Evolutionary conservation across 1,140 invertebrate species (phyloP).

Genomic region (Drosophila erecta): DNA sequence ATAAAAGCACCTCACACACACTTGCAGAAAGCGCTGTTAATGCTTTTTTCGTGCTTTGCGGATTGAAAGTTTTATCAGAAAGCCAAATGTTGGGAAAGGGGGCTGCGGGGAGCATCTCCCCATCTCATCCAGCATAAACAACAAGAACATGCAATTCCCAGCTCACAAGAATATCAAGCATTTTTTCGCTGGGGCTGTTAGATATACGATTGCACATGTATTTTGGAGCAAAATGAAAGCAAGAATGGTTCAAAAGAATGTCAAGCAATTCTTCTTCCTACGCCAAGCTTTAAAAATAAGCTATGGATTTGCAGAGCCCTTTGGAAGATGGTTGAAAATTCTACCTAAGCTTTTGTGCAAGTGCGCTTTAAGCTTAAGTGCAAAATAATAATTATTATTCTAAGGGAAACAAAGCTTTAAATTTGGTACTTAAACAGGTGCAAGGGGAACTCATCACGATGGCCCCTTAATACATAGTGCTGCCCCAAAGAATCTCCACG

Average conservation of each 20-base stretch:
- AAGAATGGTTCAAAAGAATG: constrained; percentile 1
- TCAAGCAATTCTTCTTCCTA: neutral
- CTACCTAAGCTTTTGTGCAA: constrained; percentile 57
- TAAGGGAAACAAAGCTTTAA: constrained; percentile 25
- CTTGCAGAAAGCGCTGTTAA: constrained; percentile 62
- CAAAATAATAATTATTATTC: constrained; percentile 7
- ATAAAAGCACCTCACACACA: constrained; percentile 51
- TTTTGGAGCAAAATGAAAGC: too few species aligned
- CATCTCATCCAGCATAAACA: constrained; percentile 2
- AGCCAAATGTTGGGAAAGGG: constrained; percentile 26
- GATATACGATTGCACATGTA: too few species aligned
- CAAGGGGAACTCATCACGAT: too few species aligned
- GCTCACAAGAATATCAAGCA: constrained; percentile 14
- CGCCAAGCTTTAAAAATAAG: constrained; percentile 39
- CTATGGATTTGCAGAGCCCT: constrained; percentile 37
- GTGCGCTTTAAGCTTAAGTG: constrained; percentile 75
- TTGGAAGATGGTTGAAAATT: constrained; percentile 22
- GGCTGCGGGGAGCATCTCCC: neutral
- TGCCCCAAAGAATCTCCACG: neutral
- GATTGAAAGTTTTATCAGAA: constrained; percentile 76
- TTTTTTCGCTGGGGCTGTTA: neutral
- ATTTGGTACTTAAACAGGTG: neutral
- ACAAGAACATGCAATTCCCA: constrained; percentile 9
- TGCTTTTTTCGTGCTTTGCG: constrained; percentile 72
- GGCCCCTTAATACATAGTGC: neutral